Base-by-base conservation (phyloP, 2,113 vertebrate species). In the Tautogolabrus adspersus region DNA sequence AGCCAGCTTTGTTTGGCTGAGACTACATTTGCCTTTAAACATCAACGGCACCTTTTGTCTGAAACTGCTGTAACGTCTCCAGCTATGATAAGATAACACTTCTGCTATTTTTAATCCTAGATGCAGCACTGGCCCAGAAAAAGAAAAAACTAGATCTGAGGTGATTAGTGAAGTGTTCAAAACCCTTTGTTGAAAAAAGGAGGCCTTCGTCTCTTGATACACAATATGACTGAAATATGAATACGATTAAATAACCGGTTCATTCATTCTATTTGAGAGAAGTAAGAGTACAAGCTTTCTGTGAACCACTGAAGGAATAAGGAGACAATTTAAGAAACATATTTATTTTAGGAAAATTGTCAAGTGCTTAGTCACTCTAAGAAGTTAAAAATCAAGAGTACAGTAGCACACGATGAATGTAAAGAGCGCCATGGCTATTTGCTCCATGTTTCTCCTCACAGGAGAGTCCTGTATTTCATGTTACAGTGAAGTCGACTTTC, bases 41-140 rank as follows among this genome's bases (percentile, higher is more conserved):
- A 81, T 75, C 82, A 57, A 79, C 47, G n/a, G 57, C 76, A 88
- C 80, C 73, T 89, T 87, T 89, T 72, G 83, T 83, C 82, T 82
- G 76, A 84, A 89, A 68, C 77, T 70, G 60, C 79, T 81, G 81
- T 66, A 84, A 85, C 23, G n/a, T 89, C 84, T 88, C 69, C 77
- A 84, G 76, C 72, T 15, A 72, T 60, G 57, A 89, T 88, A 86
- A 83, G 88, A 89, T 85, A 87, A 69, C 86, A 72, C 70, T 76
- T 62, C 55, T 69, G 82, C 87, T 91, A 90, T 90, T 91, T 92
- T 87, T 91, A 89, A 73, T 62, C 68, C 77, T 49, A 66, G 44
- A 77, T 78, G 62, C n/a, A 38, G 70, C 75, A 64, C 71, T 82
- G 83, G 85, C 87, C 83, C 89, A 89, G 71, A 90, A 85, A 88